Evolutionary conservation across 2,888 invertebrate genomes (phyloP).

Genomic region (Calameuta idolon): DNA sequence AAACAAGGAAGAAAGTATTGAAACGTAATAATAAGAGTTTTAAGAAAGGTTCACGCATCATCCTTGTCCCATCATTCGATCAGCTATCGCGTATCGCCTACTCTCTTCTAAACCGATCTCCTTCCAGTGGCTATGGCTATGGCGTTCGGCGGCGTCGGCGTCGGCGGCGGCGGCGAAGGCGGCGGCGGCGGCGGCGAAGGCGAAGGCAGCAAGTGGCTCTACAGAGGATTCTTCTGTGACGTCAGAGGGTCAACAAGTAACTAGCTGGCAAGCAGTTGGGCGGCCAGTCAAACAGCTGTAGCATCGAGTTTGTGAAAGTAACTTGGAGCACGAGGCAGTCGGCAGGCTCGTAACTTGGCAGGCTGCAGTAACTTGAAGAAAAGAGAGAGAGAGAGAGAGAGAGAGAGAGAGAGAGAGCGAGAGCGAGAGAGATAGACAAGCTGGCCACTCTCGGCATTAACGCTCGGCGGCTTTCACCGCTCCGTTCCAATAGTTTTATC

Average conservation of each 20-base stretch:
- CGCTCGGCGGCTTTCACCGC: slow-evolving; percentile 7
- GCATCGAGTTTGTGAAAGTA: slow-evolving; percentile 38
- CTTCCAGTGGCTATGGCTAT: background rate
- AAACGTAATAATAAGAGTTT: no score
- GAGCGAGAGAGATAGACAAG: background rate
- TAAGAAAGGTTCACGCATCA: no score
- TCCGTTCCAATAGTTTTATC: no score
- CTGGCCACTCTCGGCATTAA: background rate
- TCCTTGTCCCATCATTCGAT: no score
- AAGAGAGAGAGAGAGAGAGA: no score
- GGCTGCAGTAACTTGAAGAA: no score
- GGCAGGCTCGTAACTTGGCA: background rate
- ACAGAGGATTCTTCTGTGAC: background rate
- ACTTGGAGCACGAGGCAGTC: slow-evolving; percentile 31
- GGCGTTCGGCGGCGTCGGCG: no score
- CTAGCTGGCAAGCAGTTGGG: slow-evolving; percentile 22
- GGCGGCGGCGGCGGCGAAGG: no score
- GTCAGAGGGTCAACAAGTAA: slow-evolving; percentile 20
- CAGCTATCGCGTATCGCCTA: no score
- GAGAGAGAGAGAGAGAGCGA: no score
- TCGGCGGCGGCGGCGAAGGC: no score
- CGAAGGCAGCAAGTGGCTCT: background rate
- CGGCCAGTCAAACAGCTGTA: slow-evolving; percentile 13
- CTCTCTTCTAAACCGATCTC: background rate
- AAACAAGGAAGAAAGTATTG: no score